phyloP scores from a whole-genome alignment of 2,888 invertebrate genomes.

The Amphipyra berbera region DNA sequence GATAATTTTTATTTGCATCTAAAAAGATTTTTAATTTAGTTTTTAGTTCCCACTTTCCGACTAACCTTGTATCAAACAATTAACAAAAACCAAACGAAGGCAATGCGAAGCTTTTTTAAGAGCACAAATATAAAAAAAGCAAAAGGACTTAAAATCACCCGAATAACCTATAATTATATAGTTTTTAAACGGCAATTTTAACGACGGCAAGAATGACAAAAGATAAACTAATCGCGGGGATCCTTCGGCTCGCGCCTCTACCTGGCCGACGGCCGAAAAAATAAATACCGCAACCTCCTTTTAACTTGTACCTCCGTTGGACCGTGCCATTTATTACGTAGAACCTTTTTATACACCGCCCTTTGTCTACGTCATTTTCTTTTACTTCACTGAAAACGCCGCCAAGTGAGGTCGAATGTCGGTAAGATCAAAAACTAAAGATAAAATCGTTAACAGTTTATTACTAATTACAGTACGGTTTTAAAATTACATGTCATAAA shows the following conservation, averaged over 20 bases:
- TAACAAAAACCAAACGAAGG: conserved; percentile 18
- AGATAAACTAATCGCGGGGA: conserved; percentile 55
- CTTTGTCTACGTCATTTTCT: conserved; percentile 70
- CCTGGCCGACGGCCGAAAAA: conserved; percentile 69
- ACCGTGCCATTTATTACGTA: conserved; percentile 78
- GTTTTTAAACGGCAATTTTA: conserved; percentile 66
- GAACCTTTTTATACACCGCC: conserved; percentile 65
- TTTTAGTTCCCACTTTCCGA: too few species aligned
- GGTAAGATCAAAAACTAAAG: conserved; percentile 43
- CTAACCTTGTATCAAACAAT: too few species aligned
- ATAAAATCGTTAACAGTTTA: conserved; percentile 45
- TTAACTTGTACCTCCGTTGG: conserved; percentile 70
- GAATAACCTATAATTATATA: conserved; percentile 63
- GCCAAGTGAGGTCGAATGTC: conserved; percentile 62
- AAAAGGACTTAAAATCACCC: conserved; percentile 35
- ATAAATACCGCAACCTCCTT: conserved; percentile 72
- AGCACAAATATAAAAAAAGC: conserved; percentile 40
- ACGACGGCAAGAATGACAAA: conserved; percentile 58
- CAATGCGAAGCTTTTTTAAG: conserved; percentile 38
- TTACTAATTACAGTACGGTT: conserved; percentile 52
- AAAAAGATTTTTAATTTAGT: too few species aligned
- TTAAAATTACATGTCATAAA: conserved; percentile 54
- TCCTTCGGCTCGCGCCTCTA: conserved; percentile 70
- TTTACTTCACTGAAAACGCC: conserved; percentile 67
- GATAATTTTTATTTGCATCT: too few species aligned